Evolutionary conservation across 2,797 vertebrate species (phyloP).

Genomic region (Loris lydekkerianus): DNA sequence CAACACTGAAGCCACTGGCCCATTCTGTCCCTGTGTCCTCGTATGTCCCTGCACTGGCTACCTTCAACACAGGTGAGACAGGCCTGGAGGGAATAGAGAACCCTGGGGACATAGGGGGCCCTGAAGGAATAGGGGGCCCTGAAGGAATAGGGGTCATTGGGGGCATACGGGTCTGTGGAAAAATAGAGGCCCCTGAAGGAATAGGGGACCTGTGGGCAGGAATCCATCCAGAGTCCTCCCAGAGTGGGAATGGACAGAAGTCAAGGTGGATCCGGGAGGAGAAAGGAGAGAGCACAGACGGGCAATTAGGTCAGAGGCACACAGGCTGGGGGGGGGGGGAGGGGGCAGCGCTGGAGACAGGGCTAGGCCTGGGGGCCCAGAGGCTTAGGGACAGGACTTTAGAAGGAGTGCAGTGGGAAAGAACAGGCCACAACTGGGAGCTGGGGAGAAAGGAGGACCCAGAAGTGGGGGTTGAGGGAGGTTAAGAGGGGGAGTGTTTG

Average conservation of each 20-base stretch:
- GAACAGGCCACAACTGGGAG: neutral
- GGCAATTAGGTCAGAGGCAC: neutral
- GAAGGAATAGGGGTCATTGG: neutral
- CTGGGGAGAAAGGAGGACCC: neutral
- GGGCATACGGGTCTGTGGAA: neutral
- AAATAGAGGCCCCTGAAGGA: neutral
- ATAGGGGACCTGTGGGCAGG: neutral
- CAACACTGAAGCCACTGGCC: slow-evolving; percentile 27
- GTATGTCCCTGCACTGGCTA: neutral
- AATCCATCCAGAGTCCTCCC: neutral
- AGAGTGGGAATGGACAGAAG: neutral
- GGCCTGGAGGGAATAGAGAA: neutral
- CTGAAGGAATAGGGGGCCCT: neutral
- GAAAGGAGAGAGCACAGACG: neutral
- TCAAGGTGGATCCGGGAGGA: neutral
- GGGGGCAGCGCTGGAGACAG: neutral
- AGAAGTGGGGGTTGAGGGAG: neutral
- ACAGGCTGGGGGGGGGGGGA: neutral
- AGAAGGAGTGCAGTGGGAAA: neutral
- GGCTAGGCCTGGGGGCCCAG: neutral
- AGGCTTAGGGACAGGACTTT: neutral
- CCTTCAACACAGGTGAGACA: slow-evolving; percentile 66
- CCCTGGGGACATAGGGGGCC: too few species aligned
- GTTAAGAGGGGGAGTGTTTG: too few species aligned
- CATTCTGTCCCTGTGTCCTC: slow-evolving; percentile 57